A percentile compares a stretch with the other conserved stretches of the same genome.
Conservation (phyloP, 1,140 invertebrate genomes). For the Hetaerina americana region DNA sequence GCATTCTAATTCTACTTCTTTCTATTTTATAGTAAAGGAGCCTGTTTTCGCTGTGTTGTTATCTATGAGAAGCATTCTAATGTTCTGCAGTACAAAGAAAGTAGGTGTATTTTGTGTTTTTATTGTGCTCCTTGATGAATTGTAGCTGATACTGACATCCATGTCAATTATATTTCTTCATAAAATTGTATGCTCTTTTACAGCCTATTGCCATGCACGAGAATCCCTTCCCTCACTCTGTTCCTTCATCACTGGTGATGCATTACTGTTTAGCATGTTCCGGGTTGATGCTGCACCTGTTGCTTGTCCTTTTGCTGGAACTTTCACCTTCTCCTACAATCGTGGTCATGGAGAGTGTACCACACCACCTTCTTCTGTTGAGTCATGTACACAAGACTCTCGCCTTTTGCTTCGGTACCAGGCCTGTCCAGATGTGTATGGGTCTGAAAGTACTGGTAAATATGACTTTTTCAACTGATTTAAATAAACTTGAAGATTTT, state of each 20-base stretch:
- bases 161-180: too few species aligned
- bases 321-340: conserved; percentile 75
- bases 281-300: conserved; percentile 63
- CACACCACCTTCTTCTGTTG: conserved; percentile 58
- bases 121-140: not conserved
- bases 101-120: conserved; percentile 46
- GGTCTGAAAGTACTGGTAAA: conserved; percentile 44
- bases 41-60: conserved; percentile 76
- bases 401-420: conserved; percentile 73
- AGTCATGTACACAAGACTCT: conserved; percentile 70
- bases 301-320: conserved; percentile 61
- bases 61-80: conserved; percentile 86
- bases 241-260: conserved; percentile 74
- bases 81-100: conserved; percentile 92
- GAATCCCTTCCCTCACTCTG: conserved; percentile 64
- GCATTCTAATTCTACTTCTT: too few species aligned
- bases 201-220: conserved; percentile 65
- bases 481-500: not conserved
- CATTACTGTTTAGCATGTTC: conserved; percentile 77
- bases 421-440: conserved; percentile 77
- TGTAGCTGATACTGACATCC: too few species aligned
- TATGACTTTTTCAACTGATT: conserved; percentile 1
- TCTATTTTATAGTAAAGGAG: conserved; percentile 33
- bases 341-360: conserved; percentile 58
- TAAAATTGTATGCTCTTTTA: conserved; percentile 24